Conservation (phyloP, 2,113 vertebrate genomes). For the Oryzias celebensis region DNA sequence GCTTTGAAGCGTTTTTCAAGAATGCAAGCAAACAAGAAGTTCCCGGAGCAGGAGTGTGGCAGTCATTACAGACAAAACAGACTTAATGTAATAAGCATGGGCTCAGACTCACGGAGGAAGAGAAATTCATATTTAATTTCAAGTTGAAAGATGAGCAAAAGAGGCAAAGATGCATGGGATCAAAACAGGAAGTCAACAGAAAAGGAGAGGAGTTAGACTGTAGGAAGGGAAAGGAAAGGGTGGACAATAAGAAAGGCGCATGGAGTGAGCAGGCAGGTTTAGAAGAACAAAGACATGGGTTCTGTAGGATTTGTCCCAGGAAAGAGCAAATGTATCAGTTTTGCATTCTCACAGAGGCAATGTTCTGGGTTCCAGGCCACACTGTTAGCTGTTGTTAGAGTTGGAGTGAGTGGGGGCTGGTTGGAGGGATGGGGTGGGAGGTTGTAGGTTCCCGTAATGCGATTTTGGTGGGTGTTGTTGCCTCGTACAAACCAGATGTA, state of each 20-base stretch:
- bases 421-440: not conserved
- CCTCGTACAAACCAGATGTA: constrained; percentile 5
- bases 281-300: constrained; percentile 1
- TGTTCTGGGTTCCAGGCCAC: constrained; percentile 28
- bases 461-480: constrained; percentile 3
- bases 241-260: not conserved
- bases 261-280: not conserved
- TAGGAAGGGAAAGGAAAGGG: not conserved
- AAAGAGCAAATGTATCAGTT: constrained; percentile 19
- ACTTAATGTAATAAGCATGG: constrained; percentile 20
- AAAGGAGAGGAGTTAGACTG: constrained; percentile 18
- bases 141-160: constrained; percentile 36
- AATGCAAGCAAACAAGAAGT: not conserved
- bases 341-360: constrained; percentile 31
- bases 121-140: constrained; percentile 21
- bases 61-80: not conserved
- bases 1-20: not conserved
- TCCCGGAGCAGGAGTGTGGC: not conserved
- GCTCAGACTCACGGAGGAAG: constrained; percentile 19
- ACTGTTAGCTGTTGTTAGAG: constrained; percentile 25
- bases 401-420: constrained; percentile 6
- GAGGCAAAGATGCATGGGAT: constrained; percentile 33
- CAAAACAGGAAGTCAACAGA: constrained; percentile 20
- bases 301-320: constrained; percentile 1
- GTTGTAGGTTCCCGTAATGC: constrained; percentile 7